phyloP scores from a whole-genome alignment of 2,888 invertebrate species.

The Eilema depressum region DNA sequence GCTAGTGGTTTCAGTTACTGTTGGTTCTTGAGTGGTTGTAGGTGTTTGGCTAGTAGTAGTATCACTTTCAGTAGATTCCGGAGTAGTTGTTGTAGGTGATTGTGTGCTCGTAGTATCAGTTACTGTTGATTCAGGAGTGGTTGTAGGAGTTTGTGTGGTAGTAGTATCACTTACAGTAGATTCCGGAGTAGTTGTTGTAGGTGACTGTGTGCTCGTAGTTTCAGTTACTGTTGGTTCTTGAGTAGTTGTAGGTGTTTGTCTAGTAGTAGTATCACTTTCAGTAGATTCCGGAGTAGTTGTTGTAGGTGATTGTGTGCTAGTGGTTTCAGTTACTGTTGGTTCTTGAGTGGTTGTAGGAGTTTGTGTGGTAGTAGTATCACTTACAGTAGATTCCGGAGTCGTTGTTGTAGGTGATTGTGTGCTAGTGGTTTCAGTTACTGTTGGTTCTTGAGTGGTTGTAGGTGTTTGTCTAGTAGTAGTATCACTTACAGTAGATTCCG shows the following conservation, averaged over 20 bases:
- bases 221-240: background rate
- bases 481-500: constrained; percentile 15
- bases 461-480: constrained; percentile 13
- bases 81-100: background rate
- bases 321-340: constrained; percentile 3
- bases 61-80: background rate
- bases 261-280: background rate
- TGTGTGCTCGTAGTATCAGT: background rate
- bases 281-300: background rate
- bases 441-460: constrained; percentile 2
- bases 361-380: constrained; percentile 8
- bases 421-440: background rate
- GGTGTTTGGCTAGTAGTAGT: background rate
- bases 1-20: constrained; percentile 6
- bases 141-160: background rate
- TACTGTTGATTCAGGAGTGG: background rate
- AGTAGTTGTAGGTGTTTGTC: background rate
- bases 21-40: background rate
- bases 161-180: background rate
- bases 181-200: constrained; percentile 10
- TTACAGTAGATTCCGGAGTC: too few relatives aligned
- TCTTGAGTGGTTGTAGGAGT: constrained; percentile 10
- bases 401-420: background rate
- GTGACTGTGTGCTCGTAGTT: constrained; percentile 8
- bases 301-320: background rate